Evolutionary conservation across 2,888 invertebrate species (phyloP).

Genomic region (Eristalis arbustorum): DNA sequence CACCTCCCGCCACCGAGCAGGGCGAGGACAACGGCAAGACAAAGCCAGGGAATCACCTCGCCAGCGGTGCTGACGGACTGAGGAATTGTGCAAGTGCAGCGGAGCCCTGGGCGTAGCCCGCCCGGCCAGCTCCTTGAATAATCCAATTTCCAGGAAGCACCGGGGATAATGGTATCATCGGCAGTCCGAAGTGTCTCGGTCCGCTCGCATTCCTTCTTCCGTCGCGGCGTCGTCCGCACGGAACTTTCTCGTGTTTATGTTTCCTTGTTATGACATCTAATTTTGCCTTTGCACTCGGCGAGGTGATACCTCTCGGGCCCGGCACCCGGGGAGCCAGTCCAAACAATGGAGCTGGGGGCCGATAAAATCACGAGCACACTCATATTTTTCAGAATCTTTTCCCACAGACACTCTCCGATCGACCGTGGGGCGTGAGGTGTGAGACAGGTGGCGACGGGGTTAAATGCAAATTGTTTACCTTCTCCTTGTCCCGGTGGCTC

Average conservation of each 20-base stretch:
- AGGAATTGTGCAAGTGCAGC: constrained; percentile 33
- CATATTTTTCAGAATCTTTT: constrained; percentile 48
- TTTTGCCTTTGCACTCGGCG: constrained; percentile 32
- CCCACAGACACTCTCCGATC: neutral
- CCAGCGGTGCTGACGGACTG: neutral
- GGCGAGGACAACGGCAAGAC: constrained; percentile 3
- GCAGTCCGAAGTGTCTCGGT: constrained; percentile 2
- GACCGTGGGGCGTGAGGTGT: neutral
- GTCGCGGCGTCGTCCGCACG: constrained; percentile 27
- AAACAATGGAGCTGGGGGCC: constrained; percentile 31
- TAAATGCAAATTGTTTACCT: constrained; percentile 56
- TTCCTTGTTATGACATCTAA: constrained; percentile 70
- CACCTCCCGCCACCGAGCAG: neutral
- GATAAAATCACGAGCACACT: constrained; percentile 61
- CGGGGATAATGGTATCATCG: constrained; percentile 48
- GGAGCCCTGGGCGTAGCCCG: constrained; percentile 23
- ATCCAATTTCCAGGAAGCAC: constrained; percentile 67
- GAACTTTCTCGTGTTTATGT: constrained; percentile 58
- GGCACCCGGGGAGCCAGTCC: neutral
- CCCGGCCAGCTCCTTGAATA: constrained; percentile 46
- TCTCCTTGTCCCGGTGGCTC: neutral
- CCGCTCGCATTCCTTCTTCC: constrained; percentile 51
- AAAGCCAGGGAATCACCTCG: constrained; percentile 15
- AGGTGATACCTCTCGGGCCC: neutral
- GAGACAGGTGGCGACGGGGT: neutral